Evolutionary conservation across 1,140 invertebrate species (phyloP).

Genomic region (Akabosia matsudoensis): DNA sequence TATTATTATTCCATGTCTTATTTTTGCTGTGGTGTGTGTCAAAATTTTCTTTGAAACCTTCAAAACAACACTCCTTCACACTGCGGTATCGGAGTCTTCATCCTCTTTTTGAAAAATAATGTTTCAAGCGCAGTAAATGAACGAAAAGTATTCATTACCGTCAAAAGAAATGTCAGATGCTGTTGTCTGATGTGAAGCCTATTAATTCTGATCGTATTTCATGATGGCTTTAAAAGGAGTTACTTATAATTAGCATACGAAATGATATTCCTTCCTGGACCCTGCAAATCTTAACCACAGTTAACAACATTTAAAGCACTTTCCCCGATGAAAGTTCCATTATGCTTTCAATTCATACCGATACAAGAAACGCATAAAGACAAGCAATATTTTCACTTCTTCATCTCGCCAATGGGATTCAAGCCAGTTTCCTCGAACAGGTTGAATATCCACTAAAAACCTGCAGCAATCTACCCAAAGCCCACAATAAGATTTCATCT

Average conservation of each 20-base stretch:
- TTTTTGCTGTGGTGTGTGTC: constrained; percentile 18
- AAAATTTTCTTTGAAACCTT: neutral
- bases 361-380: neutral
- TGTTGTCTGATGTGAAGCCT: neutral
- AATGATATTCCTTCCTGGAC: too few relatives aligned
- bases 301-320: too few relatives aligned
- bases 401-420: neutral
- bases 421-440: neutral
- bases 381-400: neutral
- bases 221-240: neutral
- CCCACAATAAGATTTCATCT: neutral
- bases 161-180: constrained; percentile 9
- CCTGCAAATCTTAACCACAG: too few relatives aligned
- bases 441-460: neutral
- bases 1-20: neutral
- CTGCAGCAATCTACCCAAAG: neutral
- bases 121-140: neutral
- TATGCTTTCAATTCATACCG: too few relatives aligned
- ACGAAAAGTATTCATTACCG: constrained; percentile 8
- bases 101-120: neutral
- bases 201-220: neutral
- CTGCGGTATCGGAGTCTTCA: neutral
- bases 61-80: neutral
- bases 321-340: neutral
- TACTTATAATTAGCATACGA: neutral